Evolutionary conservation across 2,797 vertebrate species (phyloP), one percentile per base, ranked within the genome.

Genomic region (Poeciliopsis presidionis): DNA sequence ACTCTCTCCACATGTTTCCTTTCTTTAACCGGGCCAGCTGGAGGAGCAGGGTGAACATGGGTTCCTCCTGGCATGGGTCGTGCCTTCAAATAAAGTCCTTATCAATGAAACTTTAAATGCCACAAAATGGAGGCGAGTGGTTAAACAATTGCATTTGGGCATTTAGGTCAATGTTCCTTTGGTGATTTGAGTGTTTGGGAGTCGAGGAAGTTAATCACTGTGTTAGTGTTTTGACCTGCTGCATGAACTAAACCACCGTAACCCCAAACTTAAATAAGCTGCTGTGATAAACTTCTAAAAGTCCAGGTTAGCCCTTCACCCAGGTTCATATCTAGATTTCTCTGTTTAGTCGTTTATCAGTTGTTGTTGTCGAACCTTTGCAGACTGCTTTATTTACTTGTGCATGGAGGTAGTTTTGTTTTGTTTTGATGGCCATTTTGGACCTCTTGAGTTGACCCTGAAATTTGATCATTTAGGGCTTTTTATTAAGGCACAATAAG

Each of bases 51-150:
- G 61, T 55, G 22, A 20, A 14, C 55, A 14, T 45, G 69, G 47
- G 47, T 30, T 22, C 57, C 59, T 30, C 72, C 22, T 49, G 20
- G 36, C 43, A 41, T 16, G 67, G 41, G 36, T 77, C 36, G 1
- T 14, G 14, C 39, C 25, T 41, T 63, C 1, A 63, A 65, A 73
- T 33, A 30, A 65, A 75, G 12, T 75, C 28, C 72, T 45, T 16
- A 74, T 20, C 14, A 69, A 20, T 69, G 14, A 49, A 70, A n/a
- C 63, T 71, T 57, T 20, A 76, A 65, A 65, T 36, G 11, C 77
- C 18, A 77, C 75, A 76, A 84, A 89, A 87, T 82, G 81, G 81
- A 81, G 71, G 73, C 45, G 73, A 47, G 43, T 74, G 73, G 74
- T 59, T 36, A 57, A 57, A 78, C 74, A 79, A 72, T 70, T 57